Base-by-base conservation (phyloP, 1,140 invertebrate species). In the Drosophila ambigua region DNA sequence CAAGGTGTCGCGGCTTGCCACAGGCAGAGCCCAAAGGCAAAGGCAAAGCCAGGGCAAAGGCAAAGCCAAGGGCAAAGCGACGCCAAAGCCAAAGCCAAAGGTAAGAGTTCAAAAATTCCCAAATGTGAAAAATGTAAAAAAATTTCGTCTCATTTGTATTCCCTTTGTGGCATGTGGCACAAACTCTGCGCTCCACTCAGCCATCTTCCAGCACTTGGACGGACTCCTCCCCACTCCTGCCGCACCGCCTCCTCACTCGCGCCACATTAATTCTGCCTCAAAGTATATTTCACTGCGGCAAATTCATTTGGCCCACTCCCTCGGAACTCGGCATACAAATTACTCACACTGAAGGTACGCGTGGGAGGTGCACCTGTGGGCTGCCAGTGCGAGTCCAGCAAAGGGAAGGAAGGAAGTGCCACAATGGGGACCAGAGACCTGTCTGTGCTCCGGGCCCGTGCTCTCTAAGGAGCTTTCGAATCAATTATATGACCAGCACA, bases 101-200 rank as follows among this genome's bases (percentile, higher is more conserved):
- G 55, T n/a, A 20, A 59, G 13, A 49, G 23, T 52, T 51, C 54
- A 43, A 39, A 43, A 39, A 39, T 35, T 35, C 9, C 9, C 31
- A 35, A 35, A 35, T 35, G 31, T 8, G 9, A 9, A 4, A 43
- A 75, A 55, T 83, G 46, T 44, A 35, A 44, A 75, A 59, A 83
- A 83, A 79, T 84, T 59, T 54, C 72, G 58, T 59, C 58, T 67
- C 81, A 80, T 85, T 84, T 85, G 61, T 84, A 84, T 84, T 79
- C 76, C 61, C 46, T 76, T 75, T 84, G 76, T 65, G 61, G 54
- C 71, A 39, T 59, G 51, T 57, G 49, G 46, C 58, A 13, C 7
- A n/a, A 68, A 26, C 26, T 24, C 13, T 24, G 23, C 23, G 23
- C 23, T 24, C 23, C 23, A 24, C 23, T 24, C 23, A 24, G 23